phyloP scores from a whole-genome alignment of 30 jellyfish, hydroid and myxozoan genomes.

The Aurelia aurita complex sp. Pacific region DNA sequence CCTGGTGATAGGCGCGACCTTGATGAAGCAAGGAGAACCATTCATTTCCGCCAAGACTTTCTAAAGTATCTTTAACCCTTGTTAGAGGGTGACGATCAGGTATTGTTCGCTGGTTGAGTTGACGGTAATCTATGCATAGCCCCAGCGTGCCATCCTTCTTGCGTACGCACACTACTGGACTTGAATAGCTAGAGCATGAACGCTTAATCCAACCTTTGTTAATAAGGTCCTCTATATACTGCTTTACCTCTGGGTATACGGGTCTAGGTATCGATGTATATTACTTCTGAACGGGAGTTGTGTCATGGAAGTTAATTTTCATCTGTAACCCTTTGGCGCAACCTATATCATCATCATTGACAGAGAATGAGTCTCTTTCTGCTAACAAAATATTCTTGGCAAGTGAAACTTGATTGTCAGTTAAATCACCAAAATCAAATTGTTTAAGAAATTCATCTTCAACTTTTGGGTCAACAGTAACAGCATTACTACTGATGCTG shows the following conservation, averaged over 20 bases:
- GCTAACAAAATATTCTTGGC: no score
- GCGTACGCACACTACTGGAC: constrained; percentile 44
- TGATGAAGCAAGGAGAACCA: constrained; percentile 44
- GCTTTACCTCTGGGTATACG: constrained; percentile 40
- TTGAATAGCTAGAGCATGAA: constrained; percentile 15
- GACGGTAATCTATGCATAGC: constrained; percentile 50
- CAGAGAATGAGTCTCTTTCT: no score
- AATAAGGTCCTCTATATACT: constrained; percentile 33
- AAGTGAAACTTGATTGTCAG: no score
- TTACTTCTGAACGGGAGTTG: constrained; percentile 36
- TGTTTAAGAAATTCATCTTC: constrained; percentile 2
- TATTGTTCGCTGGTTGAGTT: constrained; percentile 20
- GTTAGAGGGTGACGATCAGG: constrained; percentile 35
- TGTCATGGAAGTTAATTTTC: constrained; percentile 3
- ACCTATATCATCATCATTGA: no score
- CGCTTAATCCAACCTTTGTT: constrained; percentile 23
- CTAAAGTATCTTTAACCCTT: constrained; percentile 27
- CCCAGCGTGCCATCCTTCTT: constrained; percentile 40
- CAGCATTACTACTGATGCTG: constrained; percentile 2
- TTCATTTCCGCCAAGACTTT: constrained; percentile 23
- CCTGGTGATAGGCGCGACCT: constrained; percentile 21
- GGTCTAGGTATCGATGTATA: constrained; percentile 44
- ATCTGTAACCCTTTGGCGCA: constrained; percentile 6
- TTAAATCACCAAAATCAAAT: no score
- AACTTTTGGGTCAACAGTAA: constrained; percentile 4